Base-by-base conservation (phyloP, 2,113 vertebrate genomes). In the Lucifuga dentata region DNA sequence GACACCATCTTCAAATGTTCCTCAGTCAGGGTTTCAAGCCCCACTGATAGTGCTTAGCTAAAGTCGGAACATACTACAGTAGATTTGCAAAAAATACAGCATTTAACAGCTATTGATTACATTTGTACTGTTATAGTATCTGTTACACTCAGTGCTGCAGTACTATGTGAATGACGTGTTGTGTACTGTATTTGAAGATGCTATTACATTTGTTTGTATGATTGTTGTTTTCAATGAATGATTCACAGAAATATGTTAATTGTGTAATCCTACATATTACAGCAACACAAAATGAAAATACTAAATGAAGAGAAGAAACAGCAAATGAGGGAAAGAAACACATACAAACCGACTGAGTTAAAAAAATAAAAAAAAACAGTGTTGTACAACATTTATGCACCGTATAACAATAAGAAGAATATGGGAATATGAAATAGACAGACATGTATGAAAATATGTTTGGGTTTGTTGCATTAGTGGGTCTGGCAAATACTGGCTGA, bases 1-100 rank as follows among this genome's bases (percentile, higher is more conserved):
- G 80, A 81, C 83, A 88, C 68, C 66, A 43, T 73, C 75, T 84
- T 89, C 85, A 86, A 89, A 89, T 71, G 61, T 72, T 68, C 78
- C 72, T 85, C 75, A 84, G 77, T 87, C 87, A 83, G 83, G 62
- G 29, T 19, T 81, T 76, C 66, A 73, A 55, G 52, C 64, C 46
- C 64, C 48, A 23, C 17, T 79, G 78, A 86, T 73, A 80, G 64
- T 46, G 61, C 24, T 66, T 23, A 49, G 45, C 49, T 58, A 48
- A 32, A 68, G 29, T 16, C 40, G 62, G 48, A 74, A 71, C 45
- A 76, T 71, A n/a, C n/a, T 76, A 39, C 48, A 35, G 58, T 20
- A 29, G 3, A 29, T 29, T 29, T 29, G 7, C 3, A 29, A 29
- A 29, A 29, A 3, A 29, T 29, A 29, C 26, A 29, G 3, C 26